phyloP scores from a whole-genome alignment of 2,113 vertebrate genomes.

The Hippocampus mohnikei region DNA sequence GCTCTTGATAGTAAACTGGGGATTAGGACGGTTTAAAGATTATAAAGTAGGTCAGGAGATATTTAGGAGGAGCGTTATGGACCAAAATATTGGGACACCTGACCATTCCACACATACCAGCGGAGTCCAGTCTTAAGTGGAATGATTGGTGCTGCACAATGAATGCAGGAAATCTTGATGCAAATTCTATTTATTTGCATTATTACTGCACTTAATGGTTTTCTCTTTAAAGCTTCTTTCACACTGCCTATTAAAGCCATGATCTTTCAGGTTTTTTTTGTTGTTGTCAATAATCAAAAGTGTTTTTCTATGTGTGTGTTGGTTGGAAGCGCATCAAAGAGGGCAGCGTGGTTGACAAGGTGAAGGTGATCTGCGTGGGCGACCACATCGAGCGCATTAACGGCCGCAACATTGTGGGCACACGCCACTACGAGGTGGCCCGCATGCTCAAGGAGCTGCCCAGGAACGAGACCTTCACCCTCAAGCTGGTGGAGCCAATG shows the following conservation, averaged over 20 bases:
- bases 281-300: not conserved
- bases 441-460: slow-evolving; percentile 90
- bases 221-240: too few species aligned
- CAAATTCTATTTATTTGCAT: too few species aligned
- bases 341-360: slow-evolving; percentile 81
- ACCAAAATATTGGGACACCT: not conserved
- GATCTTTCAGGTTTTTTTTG: too few species aligned
- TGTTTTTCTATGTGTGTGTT: not conserved
- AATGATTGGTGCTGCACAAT: too few species aligned
- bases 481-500: slow-evolving; percentile 88
- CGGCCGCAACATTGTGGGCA: slow-evolving; percentile 78
- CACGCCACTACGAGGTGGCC: slow-evolving; percentile 89
- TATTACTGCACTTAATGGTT: too few species aligned
- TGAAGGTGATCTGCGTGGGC: slow-evolving; percentile 83
- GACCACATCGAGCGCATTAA: slow-evolving; percentile 93
- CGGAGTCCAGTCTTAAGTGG: not conserved
- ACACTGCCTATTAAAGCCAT: too few species aligned
- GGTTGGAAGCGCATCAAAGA: slow-evolving; percentile 85
- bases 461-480: slow-evolving; percentile 77
- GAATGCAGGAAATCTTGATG: too few species aligned
- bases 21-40: not conserved
- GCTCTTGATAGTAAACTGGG: not conserved
- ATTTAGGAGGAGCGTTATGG: not conserved
- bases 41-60: not conserved
- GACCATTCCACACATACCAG: not conserved